Conservation (phyloP, 2,888 invertebrate genomes). For the Adelognathus sp. region DNA sequence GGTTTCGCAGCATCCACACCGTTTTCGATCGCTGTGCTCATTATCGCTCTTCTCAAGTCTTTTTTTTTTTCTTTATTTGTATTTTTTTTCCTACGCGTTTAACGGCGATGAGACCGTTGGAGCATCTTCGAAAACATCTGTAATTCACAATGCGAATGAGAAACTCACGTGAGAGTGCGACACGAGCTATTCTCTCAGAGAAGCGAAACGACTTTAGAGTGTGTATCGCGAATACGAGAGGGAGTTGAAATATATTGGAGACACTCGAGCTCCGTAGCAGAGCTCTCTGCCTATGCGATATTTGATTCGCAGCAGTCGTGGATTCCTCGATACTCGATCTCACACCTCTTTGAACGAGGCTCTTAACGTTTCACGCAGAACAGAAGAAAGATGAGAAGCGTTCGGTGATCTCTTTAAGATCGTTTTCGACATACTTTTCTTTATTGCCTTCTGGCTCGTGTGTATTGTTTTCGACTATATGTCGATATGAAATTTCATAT, state of each 20-base stretch:
- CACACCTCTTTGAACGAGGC: neutral
- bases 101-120: slow-evolving; percentile 27
- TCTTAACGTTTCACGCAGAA: neutral
- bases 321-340: slow-evolving; percentile 18
- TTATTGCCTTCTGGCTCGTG: neutral
- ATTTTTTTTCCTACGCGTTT: slow-evolving; percentile 20
- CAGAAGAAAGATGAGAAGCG: neutral
- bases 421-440: neutral
- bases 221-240: neutral
- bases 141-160: slow-evolving; percentile 51
- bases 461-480: neutral
- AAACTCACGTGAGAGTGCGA: slow-evolving; percentile 37
- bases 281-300: slow-evolving; percentile 14
- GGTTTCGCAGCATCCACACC: slow-evolving; percentile 74
- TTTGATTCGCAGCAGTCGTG: slow-evolving; percentile 24
- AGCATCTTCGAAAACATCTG: slow-evolving; percentile 57
- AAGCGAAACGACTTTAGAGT: neutral
- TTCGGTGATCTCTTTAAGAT: neutral
- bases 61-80: slow-evolving; percentile 14
- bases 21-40: slow-evolving; percentile 76
- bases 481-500: neutral
- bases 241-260: slow-evolving; percentile 36
- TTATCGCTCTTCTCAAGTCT: slow-evolving; percentile 52
- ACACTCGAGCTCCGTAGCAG: slow-evolving; percentile 7
- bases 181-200: neutral